These are phyloP conservation scores for Hycleus phaleratus DNA, from an alignment of 1,140 invertebrate genomes.

Conservation along the genomic window DNA sequence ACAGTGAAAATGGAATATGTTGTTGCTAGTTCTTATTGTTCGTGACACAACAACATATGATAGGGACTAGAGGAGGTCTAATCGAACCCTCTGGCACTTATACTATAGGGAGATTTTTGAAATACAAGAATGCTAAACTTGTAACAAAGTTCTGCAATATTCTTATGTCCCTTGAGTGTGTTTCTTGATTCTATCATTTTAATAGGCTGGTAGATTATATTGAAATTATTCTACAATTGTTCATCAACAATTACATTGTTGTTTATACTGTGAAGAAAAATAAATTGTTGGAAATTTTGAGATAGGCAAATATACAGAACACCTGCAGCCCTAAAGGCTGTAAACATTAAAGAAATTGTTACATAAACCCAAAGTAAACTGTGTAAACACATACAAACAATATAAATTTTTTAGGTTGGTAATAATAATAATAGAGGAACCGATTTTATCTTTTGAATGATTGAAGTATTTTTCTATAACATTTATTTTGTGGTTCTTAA, in stretches of 20 bases:
- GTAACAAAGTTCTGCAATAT: neutral
- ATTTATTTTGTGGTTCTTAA: conserved; percentile 7
- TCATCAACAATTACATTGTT: neutral
- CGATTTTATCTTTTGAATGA: too few species aligned
- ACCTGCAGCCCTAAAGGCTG: conserved; percentile 19
- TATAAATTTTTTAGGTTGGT: too few species aligned
- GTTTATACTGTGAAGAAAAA: neutral
- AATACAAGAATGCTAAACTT: too few species aligned
- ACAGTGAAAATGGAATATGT: conserved; percentile 4
- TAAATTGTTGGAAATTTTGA: neutral
- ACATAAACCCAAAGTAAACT: neutral
- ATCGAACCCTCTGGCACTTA: too few species aligned
- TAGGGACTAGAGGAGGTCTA: too few species aligned
- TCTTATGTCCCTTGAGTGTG: neutral
- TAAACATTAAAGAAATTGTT: conserved; percentile 17
- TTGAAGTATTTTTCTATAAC: neutral
- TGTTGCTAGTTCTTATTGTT: too few species aligned
- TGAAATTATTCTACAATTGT: neutral
- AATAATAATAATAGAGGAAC: too few species aligned
- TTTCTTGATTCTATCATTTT: too few species aligned
- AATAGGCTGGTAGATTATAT: too few species aligned
- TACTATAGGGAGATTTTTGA: too few species aligned
- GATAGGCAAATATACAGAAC: neutral
- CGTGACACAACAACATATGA: too few species aligned
- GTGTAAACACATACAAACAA: neutral